Conservation (phyloP, 2,797 vertebrate genomes). For the Lemur catta region DNA sequence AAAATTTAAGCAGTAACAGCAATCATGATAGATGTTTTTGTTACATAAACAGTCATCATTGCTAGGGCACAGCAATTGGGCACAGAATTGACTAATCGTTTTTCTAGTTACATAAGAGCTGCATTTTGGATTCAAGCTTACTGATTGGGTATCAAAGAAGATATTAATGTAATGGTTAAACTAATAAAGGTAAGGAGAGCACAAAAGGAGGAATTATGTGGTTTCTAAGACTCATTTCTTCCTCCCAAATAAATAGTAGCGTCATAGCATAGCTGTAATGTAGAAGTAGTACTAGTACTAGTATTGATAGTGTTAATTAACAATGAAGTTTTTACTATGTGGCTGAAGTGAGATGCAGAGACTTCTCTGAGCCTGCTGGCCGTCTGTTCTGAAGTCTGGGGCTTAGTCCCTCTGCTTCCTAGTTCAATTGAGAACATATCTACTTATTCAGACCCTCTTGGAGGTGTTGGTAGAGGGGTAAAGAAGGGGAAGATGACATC, state of each 20-base stretch:
- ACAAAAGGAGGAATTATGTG: neutral
- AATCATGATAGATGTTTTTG: neutral
- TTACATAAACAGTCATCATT: conserved; percentile 17
- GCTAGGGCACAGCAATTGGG: neutral
- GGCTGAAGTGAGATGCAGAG: neutral
- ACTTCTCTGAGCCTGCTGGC: neutral
- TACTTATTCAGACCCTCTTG: neutral
- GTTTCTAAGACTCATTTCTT: neutral
- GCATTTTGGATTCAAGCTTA: neutral
- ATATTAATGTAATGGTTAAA: neutral
- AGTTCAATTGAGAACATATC: neutral
- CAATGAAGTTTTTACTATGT: neutral
- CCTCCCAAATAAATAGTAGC: neutral
- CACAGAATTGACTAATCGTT: conserved; percentile 5
- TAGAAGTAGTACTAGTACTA: neutral
- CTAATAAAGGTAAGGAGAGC: neutral
- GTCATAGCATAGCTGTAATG: neutral
- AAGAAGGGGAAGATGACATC: neutral
- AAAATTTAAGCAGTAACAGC: neutral
- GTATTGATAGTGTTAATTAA: neutral
- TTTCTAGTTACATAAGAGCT: neutral
- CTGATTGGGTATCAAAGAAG: neutral
- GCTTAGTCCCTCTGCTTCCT: neutral
- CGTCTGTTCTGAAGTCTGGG: neutral
- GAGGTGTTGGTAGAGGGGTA: neutral